phyloP scores from a whole-genome alignment of 2,797 vertebrate genomes.

The Acanthiza pusilla region DNA sequence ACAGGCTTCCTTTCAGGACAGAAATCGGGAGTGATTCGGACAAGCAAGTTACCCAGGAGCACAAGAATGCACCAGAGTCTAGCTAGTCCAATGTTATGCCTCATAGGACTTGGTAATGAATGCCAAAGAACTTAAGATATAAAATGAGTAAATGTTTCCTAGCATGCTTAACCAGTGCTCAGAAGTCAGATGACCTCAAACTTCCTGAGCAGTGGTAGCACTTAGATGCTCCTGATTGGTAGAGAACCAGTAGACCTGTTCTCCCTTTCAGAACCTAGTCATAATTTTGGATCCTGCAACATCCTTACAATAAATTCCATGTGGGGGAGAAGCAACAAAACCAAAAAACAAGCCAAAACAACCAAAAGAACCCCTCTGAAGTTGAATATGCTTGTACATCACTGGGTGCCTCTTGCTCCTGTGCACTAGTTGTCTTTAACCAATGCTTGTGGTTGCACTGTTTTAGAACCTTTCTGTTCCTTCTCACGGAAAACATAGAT shows the following conservation, averaged over 20 bases:
- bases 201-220: neutral
- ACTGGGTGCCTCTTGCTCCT: neutral
- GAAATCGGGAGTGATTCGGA: neutral
- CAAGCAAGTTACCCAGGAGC: neutral
- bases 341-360: neutral
- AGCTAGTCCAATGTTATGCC: neutral
- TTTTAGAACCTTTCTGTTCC: no score
- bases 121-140: neutral
- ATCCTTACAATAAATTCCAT: neutral
- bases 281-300: neutral
- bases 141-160: neutral
- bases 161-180: neutral
- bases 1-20: neutral
- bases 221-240: neutral
- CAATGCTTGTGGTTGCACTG: no score
- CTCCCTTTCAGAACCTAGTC: neutral
- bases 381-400: neutral
- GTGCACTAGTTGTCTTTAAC: neutral
- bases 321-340: neutral
- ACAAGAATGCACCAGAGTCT: neutral
- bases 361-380: neutral
- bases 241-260: neutral
- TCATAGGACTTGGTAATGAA: neutral
- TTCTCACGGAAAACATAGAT: no score
- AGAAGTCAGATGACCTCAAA: neutral